Base-by-base conservation (phyloP, 2,797 vertebrate genomes). In the Malurus splendens region DNA sequence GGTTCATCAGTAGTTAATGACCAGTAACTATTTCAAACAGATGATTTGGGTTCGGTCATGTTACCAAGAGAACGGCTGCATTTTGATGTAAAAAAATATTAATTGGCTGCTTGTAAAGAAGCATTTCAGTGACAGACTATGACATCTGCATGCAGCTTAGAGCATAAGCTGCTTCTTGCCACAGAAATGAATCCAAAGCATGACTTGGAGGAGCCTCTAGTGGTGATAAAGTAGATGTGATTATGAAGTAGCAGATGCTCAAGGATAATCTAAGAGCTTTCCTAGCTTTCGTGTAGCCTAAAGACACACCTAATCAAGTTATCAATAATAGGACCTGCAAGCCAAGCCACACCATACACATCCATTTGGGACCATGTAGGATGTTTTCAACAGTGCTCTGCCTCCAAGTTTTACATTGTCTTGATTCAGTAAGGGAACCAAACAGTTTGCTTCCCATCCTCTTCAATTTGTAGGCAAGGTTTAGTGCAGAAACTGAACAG, bases 131-230 rank as follows among this genome's bases (percentile, higher is more conserved):
- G 33, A 54, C 18, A 71, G 30, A 80, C 32, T 55, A 64, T 72
- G 45, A 38, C 2, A 73, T 16, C 38, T 20, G 13, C 15, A 65
- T 3, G 15, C 18, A 59, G 23, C 41, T 68, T 55, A 52, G 44
- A 79, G 52, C 16, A n/a, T 12, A n/a, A 86, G 20, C 45, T 70
- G 55, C 51, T 75, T 86, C 56, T 47, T 54, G 50, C 22, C 33
- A 78, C 32, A 89, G 45, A 65, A 78, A 47, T 16, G 0, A 39
- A 64, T 12, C 33, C 74, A 86, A 93, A 93, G 39, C 36, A 44
- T 51, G 93, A 88, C 81, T 66, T 94, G 90, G 91, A 93, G 94
- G 92, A 94, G 67, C 94, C 94, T 95, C 94, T 94, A 94, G 93
- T 88, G 91, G 93, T 74, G 78, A 84, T 51, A 67, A 64, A 88